phyloP scores from a whole-genome alignment of 1,140 invertebrate species.

The Oryzaephilus surinamensis region DNA sequence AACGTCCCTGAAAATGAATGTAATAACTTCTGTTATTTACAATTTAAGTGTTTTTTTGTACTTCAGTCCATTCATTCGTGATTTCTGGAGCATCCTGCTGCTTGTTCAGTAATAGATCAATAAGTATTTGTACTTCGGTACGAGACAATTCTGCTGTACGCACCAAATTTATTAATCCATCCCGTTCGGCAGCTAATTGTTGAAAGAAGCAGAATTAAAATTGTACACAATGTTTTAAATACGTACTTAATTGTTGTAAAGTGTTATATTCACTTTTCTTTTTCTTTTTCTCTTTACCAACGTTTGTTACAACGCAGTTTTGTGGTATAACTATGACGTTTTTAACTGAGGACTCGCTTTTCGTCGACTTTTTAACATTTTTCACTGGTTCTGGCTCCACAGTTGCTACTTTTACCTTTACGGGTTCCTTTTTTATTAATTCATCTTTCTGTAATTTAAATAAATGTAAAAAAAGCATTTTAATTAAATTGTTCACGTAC shows the following conservation, averaged over 20 bases:
- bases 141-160: slow-evolving; percentile 69
- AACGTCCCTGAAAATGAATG: slow-evolving; percentile 47
- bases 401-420: slow-evolving; percentile 18
- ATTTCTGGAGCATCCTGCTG: slow-evolving; percentile 64
- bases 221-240: slow-evolving; percentile 7
- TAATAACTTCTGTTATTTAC: neutral
- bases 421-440: slow-evolving; percentile 31
- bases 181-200: slow-evolving; percentile 45
- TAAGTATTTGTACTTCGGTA: slow-evolving; percentile 76
- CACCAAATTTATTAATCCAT: slow-evolving; percentile 60
- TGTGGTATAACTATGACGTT: slow-evolving; percentile 13
- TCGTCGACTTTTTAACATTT: neutral
- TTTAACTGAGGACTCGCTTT: slow-evolving; percentile 9
- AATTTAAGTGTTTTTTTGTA: slow-evolving; percentile 26
- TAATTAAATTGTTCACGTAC: too few relatives aligned
- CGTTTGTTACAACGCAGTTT: slow-evolving; percentile 14
- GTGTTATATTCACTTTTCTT: slow-evolving; percentile 43
- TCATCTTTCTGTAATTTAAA: too few relatives aligned
- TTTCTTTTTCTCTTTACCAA: slow-evolving; percentile 41
- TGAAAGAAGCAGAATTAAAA: slow-evolving; percentile 18
- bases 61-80: slow-evolving; percentile 77
- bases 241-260: slow-evolving; percentile 40
- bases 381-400: neutral
- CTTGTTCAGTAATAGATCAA: slow-evolving; percentile 78
- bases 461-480: too few relatives aligned